These are phyloP conservation scores for Sylvilagus floridanus DNA, from an alignment of 2,797 vertebrate species.

Conservation along the genomic window DNA sequence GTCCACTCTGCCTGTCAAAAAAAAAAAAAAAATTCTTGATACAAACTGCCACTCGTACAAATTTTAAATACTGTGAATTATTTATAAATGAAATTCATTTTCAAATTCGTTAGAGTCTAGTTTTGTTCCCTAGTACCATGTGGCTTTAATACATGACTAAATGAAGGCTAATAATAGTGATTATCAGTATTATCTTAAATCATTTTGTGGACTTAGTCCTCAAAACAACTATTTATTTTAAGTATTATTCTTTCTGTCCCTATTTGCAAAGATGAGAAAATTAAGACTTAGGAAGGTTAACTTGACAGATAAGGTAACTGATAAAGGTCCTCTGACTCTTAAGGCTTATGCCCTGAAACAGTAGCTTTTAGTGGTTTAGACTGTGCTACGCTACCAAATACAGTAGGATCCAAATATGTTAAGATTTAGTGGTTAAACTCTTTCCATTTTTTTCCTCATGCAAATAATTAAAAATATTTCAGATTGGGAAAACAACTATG, in stretches of 20 bases:
- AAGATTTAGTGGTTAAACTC: background rate
- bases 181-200: constrained; percentile 31
- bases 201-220: constrained; percentile 36
- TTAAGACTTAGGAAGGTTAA: background rate
- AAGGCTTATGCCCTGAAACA: background rate
- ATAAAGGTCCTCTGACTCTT: background rate
- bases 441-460: background rate
- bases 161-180: background rate
- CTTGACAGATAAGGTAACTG: constrained; percentile 22
- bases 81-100: constrained; percentile 42
- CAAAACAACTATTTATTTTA: background rate
- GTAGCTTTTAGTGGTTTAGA: background rate
- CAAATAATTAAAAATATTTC: constrained; percentile 19
- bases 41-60: background rate
- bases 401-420: background rate
- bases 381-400: background rate
- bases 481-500: background rate
- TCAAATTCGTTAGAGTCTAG: background rate
- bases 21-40: background rate
- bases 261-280: constrained; percentile 36
- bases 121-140: constrained; percentile 28
- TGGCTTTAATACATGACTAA: constrained; percentile 45
- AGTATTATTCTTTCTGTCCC: background rate
- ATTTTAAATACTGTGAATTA: background rate
- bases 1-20: too few species aligned